phyloP scores from a whole-genome alignment of 1,140 invertebrate species.

The Bombus sylvicola region DNA sequence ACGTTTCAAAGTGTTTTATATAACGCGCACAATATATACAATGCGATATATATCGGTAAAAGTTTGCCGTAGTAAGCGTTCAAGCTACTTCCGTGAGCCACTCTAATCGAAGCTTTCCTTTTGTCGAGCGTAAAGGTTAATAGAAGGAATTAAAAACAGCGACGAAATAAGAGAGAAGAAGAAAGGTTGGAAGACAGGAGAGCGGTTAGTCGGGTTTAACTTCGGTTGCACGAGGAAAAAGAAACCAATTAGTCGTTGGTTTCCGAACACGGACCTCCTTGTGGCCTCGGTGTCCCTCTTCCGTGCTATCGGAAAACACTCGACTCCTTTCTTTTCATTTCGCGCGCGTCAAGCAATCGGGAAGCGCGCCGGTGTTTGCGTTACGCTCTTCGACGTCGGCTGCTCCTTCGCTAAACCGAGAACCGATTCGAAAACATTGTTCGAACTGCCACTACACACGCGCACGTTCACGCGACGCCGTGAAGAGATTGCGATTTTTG shows the following conservation, averaged over 20 bases:
- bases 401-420: neutral
- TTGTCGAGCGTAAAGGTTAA: neutral
- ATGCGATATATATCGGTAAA: neutral
- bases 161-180: neutral
- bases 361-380: constrained; percentile 22
- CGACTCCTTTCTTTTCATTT: constrained; percentile 38
- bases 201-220: constrained; percentile 18
- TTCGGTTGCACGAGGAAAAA: neutral
- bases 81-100: neutral
- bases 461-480: no score
- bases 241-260: constrained; percentile 30
- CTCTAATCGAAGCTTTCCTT: neutral
- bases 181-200: constrained; percentile 5
- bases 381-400: neutral
- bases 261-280: neutral
- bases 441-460: neutral
- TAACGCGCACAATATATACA: no score
- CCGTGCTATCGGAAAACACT: constrained; percentile 28
- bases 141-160: constrained; percentile 28
- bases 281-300: neutral
- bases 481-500: constrained; percentile 23
- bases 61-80: neutral
- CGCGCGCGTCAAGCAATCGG: constrained; percentile 11
- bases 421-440: constrained; percentile 7
- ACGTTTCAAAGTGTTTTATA: neutral